A percentile compares a stretch with the other conserved stretches of the same genome.
Evolutionary conservation across 2,888 invertebrate species (phyloP).

Genomic region (Himalopsyche anomala): DNA sequence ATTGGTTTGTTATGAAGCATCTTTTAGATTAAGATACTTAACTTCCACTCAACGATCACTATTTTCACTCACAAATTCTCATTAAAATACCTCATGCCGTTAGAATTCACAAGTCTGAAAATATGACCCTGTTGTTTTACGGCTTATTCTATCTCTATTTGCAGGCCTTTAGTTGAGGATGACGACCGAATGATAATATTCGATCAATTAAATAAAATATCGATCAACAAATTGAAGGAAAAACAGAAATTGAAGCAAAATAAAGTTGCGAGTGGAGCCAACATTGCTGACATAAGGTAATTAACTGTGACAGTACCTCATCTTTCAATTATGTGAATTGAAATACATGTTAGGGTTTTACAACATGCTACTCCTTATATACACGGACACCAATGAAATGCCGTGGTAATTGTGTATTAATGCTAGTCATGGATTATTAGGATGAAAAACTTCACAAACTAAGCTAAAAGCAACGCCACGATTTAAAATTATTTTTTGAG

Average conservation of each 20-base stretch:
- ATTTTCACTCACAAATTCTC: too few relatives aligned
- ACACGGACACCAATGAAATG: too few relatives aligned
- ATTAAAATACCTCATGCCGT: too few relatives aligned
- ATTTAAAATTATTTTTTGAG: too few relatives aligned
- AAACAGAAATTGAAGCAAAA: not conserved
- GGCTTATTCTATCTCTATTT: not conserved
- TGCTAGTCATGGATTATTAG: too few relatives aligned
- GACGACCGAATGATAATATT: slow-evolving; percentile 28
- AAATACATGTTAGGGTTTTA: too few relatives aligned
- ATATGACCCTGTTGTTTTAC: too few relatives aligned
- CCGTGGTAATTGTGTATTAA: too few relatives aligned
- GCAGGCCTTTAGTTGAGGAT: slow-evolving; percentile 55
- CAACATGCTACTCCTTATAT: too few relatives aligned
- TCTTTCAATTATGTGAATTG: not conserved
- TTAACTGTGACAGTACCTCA: not conserved
- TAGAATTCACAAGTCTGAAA: too few relatives aligned
- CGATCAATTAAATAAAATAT: slow-evolving; percentile 35
- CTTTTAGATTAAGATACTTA: slow-evolving; percentile 57
- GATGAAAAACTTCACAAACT: too few relatives aligned
- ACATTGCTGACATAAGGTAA: slow-evolving; percentile 27
- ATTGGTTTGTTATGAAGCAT: slow-evolving; percentile 69
- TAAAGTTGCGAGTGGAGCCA: not conserved
- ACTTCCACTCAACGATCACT: not conserved
- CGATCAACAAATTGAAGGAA: not conserved
- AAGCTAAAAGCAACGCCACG: too few relatives aligned